Percentiles rank a stretch among this genome's conserved stretches.
Evolutionary conservation across 2,113 vertebrate species (phyloP).

Genomic region (Burhinus oedicnemus): DNA sequence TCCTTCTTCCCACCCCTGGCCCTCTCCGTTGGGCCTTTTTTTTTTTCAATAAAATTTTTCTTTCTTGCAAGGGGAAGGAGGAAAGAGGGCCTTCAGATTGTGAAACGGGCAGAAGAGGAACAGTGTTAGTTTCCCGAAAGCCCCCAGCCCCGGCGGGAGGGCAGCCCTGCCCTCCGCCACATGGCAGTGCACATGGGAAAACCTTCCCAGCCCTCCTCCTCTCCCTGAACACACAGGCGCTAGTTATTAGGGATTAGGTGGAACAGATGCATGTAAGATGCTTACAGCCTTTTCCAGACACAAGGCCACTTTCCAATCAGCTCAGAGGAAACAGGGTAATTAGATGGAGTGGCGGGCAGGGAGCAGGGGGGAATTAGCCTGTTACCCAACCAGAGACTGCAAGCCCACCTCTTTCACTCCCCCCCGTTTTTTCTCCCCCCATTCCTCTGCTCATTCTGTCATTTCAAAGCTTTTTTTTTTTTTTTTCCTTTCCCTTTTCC

Average conservation of each 20-base stretch:
- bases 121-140: not conserved
- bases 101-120: conserved; percentile 7
- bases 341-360: conserved; percentile 35
- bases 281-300: conserved; percentile 73
- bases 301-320: conserved; percentile 71
- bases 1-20: not conserved
- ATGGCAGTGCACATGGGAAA: conserved; percentile 25
- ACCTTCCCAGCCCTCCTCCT: not conserved
- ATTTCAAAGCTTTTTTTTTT: not conserved
- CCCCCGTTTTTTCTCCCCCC: too few relatives aligned
- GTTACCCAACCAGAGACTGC: not conserved
- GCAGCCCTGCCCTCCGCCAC: not conserved
- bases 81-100: not conserved
- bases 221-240: conserved; percentile 46
- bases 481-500: not conserved
- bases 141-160: not conserved
- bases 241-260: conserved; percentile 69
- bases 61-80: conserved; percentile 4
- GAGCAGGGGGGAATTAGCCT: conserved; percentile 34
- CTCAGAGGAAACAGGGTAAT: conserved; percentile 68
- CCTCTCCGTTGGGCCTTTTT: not conserved
- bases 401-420: not conserved
- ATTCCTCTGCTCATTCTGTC: not conserved
- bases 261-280: conserved; percentile 75
- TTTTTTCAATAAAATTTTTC: not conserved